Conservation (phyloP, 2,888 invertebrate species). For the Chirona hameri region DNA sequence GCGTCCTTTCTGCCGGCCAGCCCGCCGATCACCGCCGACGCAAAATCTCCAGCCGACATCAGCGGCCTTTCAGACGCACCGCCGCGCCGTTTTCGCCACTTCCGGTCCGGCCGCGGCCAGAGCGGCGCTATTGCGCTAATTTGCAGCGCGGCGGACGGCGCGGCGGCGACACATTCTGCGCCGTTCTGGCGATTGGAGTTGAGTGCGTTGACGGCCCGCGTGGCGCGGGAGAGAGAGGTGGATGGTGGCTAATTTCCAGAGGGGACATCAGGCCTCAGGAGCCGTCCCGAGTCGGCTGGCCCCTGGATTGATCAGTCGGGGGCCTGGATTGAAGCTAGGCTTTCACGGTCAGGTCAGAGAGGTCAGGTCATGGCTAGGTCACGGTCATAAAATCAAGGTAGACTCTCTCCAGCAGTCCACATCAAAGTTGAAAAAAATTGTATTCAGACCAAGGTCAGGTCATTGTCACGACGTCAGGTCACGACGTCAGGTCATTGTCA, state of each 20-base stretch:
- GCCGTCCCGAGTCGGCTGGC: too few species aligned
- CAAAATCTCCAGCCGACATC: neutral
- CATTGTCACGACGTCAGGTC: too few species aligned
- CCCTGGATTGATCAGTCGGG: too few species aligned
- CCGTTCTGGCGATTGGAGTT: neutral
- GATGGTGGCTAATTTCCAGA: neutral
- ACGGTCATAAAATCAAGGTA: too few species aligned
- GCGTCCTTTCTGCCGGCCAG: neutral
- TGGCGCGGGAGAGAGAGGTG: neutral
- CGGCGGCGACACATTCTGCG: neutral
- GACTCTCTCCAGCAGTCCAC: too few species aligned
- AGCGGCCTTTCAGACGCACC: neutral
- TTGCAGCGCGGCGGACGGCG: neutral
- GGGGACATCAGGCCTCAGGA: neutral
- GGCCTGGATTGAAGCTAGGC: too few species aligned
- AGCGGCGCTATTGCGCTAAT: neutral
- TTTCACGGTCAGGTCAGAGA: too few species aligned
- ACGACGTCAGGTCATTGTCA: too few species aligned
- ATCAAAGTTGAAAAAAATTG: too few species aligned
- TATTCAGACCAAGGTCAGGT: too few species aligned
- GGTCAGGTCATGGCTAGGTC: too few species aligned
- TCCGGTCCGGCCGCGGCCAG: slow-evolving; percentile 4
- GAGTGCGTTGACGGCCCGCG: neutral
- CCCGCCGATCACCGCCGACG: neutral
- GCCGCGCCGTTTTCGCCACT: slow-evolving; percentile 24